Base-by-base conservation (phyloP, 2,888 invertebrate genomes). In the Protonemura montana region DNA sequence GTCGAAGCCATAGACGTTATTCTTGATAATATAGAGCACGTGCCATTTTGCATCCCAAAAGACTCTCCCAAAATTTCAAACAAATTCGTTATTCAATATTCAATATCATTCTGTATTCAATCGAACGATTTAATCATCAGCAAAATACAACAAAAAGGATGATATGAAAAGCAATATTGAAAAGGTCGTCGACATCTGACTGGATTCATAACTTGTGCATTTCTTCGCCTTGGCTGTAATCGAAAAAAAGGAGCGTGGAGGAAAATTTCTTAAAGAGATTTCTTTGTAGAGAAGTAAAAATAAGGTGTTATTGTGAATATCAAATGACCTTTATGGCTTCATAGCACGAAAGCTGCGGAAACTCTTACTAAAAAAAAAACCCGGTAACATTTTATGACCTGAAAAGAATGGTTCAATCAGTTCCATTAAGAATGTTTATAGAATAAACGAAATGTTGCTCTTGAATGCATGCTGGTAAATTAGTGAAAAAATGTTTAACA, bases 281-380 rank as follows among this genome's bases (percentile, higher is more conserved):
- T 59, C 59, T 16, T 59, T 59, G 59, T 59, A 21, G 59, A 59
- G 21, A 59, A 59, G 59, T 13, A 59, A 59, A 59, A 59, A 59
- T 59, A 59, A 59, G 59, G 59, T 59, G 59, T 59, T 59, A 59
- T 59, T 59, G 59, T 59, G 59, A 59, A 59, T 59, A 59, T 59
- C 59, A 59, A 59, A 59, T 59, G 59, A 59, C 59, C 21, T 59
- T 10, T 59, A 59, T 59, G 59, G 59, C 59, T 59, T 59, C 59
- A 59, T 21, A 21, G 13, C 59, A 21, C 16, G 59, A 59, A 59
- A 59, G 59, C 59, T 59, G 59, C 59, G 59, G 59, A 59, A 59
- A 59, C 21, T 10, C 59, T 21, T 59, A 1, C 59, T 59, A 59
- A 59, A 59, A 59, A 59, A 59, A 59, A 59, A 59, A 59, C 59